These are phyloP conservation scores for Epinotia nisella DNA, from an alignment of 2,888 invertebrate species.

Conservation along the genomic window DNA sequence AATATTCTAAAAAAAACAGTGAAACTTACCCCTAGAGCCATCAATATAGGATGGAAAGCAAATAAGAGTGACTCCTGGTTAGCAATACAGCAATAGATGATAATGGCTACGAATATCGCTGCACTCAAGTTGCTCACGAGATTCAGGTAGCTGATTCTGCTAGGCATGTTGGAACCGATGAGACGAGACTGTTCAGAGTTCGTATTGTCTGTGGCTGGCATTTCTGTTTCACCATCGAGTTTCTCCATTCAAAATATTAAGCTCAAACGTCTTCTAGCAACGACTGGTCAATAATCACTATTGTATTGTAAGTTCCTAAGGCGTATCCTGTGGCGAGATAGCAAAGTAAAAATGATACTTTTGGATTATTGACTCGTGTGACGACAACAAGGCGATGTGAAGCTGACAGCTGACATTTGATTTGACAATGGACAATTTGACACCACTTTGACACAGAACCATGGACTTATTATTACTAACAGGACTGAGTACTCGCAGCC, in stretches of 20 bases:
- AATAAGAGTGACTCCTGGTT: conserved; percentile 64
- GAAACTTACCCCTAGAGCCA: conserved; percentile 77
- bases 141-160: conserved; percentile 73
- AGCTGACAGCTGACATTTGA: conserved; percentile 6
- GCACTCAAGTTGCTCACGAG: conserved; percentile 70
- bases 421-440: too few species aligned
- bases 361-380: conserved; percentile 39
- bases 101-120: conserved; percentile 66
- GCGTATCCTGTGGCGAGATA: conserved; percentile 25
- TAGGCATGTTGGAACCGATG: conserved; percentile 60
- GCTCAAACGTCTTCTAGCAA: background rate
- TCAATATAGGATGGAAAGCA: conserved; percentile 78
- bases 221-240: conserved; percentile 39
- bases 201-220: conserved; percentile 52
- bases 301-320: background rate
- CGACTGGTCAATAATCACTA: background rate
- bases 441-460: too few species aligned
- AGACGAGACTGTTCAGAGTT: conserved; percentile 73
- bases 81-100: conserved; percentile 70
- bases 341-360: conserved; percentile 35
- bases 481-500: too few species aligned
- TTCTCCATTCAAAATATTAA: conserved; percentile 38
- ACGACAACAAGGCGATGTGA: conserved; percentile 35
- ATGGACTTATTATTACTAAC: too few species aligned
- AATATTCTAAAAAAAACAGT: conserved; percentile 1